Conservation (phyloP, 2,797 vertebrate genomes). For the Epinephelus coioides region DNA sequence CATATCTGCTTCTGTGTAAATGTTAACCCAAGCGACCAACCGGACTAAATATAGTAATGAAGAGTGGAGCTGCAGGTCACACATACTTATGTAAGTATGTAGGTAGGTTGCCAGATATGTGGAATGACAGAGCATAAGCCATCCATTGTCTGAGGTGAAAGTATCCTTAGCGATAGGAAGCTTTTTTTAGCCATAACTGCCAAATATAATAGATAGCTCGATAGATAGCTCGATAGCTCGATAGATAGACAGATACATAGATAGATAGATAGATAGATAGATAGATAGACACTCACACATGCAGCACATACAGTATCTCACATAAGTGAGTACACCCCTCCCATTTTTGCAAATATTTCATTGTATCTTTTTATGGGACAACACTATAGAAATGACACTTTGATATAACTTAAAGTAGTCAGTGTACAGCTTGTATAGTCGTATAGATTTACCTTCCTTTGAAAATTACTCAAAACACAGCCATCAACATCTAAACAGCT, state of each 20-base stretch:
- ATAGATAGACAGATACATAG: no score
- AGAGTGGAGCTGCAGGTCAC: constrained; percentile 10
- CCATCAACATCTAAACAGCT: no score
- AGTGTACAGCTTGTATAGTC: no score
- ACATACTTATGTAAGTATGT: constrained; percentile 19
- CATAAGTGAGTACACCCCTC: no score
- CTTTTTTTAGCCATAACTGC: no score
- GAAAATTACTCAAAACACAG: no score
- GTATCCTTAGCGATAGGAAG: background rate
- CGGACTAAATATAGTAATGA: constrained; percentile 37
- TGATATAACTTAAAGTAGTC: no score
- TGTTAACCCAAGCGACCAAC: constrained; percentile 1
- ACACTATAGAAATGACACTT: no score
- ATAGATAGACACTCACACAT: background rate
- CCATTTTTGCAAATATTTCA: no score
- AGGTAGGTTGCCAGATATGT: constrained; percentile 28
- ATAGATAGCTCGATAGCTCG: background rate
- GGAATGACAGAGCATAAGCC: background rate
- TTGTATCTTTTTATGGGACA: no score
- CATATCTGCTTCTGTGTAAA: constrained; percentile 23
- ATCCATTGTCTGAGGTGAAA: background rate
- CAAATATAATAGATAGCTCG: background rate
- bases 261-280: background rate
- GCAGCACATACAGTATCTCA: background rate
- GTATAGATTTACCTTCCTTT: no score